phyloP scores from a whole-genome alignment of 2,797 vertebrate species.

The Sebastes alutus region DNA sequence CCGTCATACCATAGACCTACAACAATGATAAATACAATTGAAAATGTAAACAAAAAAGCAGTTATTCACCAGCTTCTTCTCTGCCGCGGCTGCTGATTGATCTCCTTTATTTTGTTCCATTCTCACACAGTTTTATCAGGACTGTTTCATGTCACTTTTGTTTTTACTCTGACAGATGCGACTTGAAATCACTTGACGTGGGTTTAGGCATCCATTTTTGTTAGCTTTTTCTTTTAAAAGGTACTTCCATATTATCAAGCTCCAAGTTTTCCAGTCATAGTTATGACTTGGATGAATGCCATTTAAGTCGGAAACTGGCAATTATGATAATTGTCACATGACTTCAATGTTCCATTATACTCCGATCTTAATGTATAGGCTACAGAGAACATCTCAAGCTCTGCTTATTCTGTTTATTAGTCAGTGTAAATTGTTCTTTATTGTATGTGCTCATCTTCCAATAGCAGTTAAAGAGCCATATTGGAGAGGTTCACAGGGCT shows the following conservation, averaged over 20 bases:
- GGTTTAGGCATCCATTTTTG: background rate
- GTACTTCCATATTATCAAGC: background rate
- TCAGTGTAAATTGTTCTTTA: background rate
- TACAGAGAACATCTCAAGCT: background rate
- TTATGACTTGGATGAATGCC: background rate
- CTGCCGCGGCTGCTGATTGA: too few species aligned
- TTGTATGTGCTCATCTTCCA: background rate
- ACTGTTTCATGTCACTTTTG: too few species aligned
- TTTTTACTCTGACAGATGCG: too few species aligned
- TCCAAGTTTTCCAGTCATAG: background rate
- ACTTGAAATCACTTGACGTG: too few species aligned
- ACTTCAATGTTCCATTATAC: background rate
- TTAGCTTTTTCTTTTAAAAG: background rate
- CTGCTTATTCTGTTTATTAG: background rate
- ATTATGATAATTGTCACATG: background rate
- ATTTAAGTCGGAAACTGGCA: background rate
- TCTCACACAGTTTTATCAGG: too few species aligned
- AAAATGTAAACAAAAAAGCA: too few species aligned
- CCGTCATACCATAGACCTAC: too few species aligned
- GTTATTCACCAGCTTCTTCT: too few species aligned
- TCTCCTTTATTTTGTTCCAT: too few species aligned
- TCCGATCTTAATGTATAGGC: background rate
- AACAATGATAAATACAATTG: too few species aligned
- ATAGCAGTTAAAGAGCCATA: background rate
- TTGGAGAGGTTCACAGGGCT: slow-evolving; percentile 27